A percentile compares a stretch with the other conserved stretches of the same genome.
Evolutionary conservation across 2,797 vertebrate genomes (phyloP).

Genomic region (Gallirallus australis): DNA sequence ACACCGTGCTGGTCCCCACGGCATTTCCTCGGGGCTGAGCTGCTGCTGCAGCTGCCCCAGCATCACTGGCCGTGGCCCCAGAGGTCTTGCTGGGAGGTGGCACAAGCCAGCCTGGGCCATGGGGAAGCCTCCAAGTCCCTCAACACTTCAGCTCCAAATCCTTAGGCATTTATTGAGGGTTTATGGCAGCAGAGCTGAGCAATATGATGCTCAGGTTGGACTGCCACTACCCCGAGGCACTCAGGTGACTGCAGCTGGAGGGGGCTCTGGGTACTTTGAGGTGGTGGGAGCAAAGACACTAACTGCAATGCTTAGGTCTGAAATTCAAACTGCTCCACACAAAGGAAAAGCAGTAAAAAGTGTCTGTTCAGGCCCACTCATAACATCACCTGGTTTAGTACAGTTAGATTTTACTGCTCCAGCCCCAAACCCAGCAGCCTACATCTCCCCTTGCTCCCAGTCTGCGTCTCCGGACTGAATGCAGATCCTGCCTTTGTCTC

Average conservation of each 20-base stretch:
- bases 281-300: fast-evolving
- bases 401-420: background rate
- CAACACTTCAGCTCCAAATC: background rate
- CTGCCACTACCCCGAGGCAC: background rate
- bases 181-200: background rate
- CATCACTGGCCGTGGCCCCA: fast-evolving
- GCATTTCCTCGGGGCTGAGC: background rate
- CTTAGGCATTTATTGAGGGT: background rate
- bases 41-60: background rate
- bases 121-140: background rate
- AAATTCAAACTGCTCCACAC: background rate
- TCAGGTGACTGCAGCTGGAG: background rate
- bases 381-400: background rate
- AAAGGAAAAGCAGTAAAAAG: background rate
- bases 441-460: background rate
- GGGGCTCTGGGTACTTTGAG: background rate
- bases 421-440: background rate
- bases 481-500: background rate
- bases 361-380: background rate
- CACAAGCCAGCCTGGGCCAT: fast-evolving
- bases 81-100: background rate
- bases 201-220: background rate
- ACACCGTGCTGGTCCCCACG: fast-evolving
- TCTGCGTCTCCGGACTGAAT: fast-evolving
- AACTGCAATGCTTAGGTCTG: background rate